These are phyloP conservation scores for Isurus oxyrinchus DNA, from an alignment of 2,113 vertebrate species.

Conservation along the genomic window DNA sequence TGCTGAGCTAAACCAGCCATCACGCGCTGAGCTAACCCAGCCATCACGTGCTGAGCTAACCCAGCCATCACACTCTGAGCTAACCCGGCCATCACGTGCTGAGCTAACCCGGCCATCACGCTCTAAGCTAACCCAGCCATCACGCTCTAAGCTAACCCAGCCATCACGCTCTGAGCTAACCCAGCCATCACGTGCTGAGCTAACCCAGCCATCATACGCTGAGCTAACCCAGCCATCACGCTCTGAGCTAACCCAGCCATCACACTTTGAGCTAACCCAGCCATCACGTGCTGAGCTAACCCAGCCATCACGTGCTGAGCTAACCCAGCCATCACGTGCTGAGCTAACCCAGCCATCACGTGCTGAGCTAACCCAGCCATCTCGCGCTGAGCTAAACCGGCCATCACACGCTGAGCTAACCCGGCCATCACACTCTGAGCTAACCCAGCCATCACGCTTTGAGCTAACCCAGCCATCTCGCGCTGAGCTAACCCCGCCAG, in stretches of 20 bases:
- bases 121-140: neutral
- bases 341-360: neutral
- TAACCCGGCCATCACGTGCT: neutral
- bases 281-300: no score
- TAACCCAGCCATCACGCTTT: neutral
- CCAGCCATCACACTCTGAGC: neutral
- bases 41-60: neutral
- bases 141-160: no score
- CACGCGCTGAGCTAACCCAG: neutral
- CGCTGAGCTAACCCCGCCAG: no score
- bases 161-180: no score
- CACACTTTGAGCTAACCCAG: no score
- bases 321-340: neutral
- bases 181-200: no score
- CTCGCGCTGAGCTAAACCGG: neutral
- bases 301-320: neutral
- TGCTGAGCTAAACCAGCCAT: neutral
- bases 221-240: no score
- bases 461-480: no score
- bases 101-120: no score
- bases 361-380: neutral
- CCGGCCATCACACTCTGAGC: neutral
- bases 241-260: no score
- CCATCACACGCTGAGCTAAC: no score
- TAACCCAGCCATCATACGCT: no score